Base-by-base conservation (phyloP, 1,140 invertebrate species). In the Drosophila pallidifrons region DNA sequence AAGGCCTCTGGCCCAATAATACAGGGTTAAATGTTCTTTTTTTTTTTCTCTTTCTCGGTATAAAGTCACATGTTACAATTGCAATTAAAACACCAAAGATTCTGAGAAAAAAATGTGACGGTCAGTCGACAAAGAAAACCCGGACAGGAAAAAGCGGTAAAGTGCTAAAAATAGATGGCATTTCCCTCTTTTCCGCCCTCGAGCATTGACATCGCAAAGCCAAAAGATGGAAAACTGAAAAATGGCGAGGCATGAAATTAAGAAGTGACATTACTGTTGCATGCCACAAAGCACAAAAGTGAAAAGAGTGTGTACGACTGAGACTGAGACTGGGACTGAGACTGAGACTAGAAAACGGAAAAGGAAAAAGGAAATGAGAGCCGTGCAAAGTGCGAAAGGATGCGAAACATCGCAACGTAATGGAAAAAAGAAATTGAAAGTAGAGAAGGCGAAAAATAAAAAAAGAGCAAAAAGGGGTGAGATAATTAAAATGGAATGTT, bases 141-240 rank as follows among this genome's bases (percentile, higher is more conserved):
- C n/a, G 52, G 58, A 74, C 13, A 13, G 51, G 57, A 59, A 66
- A 51, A 59, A 30, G 45, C 35, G 35, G 32, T 10, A 8, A 8
- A 38, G 32, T 32, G 41, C 5, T 47, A 8, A n/a, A 25, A 28
- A 58, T 25, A 45, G 45, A 20, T 49, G 15, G 4, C 5, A 7
- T 30, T 41, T 38, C 35, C 35, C 13, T 25, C 20, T 25, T 25
- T 25, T 25, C 20, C 20, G 20, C 20, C 5, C 43, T 32, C 5
- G 16, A 35, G 60, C 59, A 61, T 69, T 69, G 71, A 68, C 65
- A 61, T 61, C 49, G 69, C 46, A 32, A 61, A 61, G 65, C 32
- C 71, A 74, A 46, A 47, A 60, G 57, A 74, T 73, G 10, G 35
- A 46, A 41, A 52, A 65, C 20, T 58, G 38, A 67, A 35, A 38